phyloP scores from a whole-genome alignment of 2,113 vertebrate species.

The Sceloporus undulatus region DNA sequence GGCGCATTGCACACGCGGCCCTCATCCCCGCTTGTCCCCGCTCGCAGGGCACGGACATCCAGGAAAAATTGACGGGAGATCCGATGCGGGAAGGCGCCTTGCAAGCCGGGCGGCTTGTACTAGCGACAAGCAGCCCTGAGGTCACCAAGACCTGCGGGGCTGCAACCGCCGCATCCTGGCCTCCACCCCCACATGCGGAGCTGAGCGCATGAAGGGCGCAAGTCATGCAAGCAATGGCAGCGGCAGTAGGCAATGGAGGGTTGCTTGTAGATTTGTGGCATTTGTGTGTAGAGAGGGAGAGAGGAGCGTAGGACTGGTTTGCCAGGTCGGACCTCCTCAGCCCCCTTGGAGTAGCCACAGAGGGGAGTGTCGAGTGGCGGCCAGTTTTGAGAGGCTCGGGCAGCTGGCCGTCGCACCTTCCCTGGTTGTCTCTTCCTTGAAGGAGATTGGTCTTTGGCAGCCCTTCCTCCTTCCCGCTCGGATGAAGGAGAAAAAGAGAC shows the following conservation, averaged over 20 bases:
- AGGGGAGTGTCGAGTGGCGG: no score
- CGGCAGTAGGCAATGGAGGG: conserved; percentile 69
- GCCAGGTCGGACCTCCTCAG: neutral
- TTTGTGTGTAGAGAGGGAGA: neutral
- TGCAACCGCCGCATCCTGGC: conserved; percentile 92
- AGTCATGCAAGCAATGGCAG: conserved; percentile 85
- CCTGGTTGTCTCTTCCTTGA: no score
- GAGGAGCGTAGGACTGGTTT: no score
- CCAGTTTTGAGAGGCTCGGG: no score
- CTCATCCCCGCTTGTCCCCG: neutral
- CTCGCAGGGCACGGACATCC: conserved; percentile 92
- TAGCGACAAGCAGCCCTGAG: conserved; percentile 88
- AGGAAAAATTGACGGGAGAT: conserved; percentile 96
- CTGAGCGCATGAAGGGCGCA: conserved; percentile 93
- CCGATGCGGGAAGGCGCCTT: conserved; percentile 93
- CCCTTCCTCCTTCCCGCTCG: no score
- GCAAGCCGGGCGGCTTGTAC: conserved; percentile 91
- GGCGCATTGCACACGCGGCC: fast-evolving
- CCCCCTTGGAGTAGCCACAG: no score
- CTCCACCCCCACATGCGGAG: conserved; percentile 93
- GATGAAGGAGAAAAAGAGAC: no score
- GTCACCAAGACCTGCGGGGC: conserved; percentile 91
- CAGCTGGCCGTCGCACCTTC: no score
- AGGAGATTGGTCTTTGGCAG: no score
- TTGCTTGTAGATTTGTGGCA: no score